Base-by-base conservation (phyloP, 2,113 vertebrate genomes). In the Tachuris rubrigastra region DNA sequence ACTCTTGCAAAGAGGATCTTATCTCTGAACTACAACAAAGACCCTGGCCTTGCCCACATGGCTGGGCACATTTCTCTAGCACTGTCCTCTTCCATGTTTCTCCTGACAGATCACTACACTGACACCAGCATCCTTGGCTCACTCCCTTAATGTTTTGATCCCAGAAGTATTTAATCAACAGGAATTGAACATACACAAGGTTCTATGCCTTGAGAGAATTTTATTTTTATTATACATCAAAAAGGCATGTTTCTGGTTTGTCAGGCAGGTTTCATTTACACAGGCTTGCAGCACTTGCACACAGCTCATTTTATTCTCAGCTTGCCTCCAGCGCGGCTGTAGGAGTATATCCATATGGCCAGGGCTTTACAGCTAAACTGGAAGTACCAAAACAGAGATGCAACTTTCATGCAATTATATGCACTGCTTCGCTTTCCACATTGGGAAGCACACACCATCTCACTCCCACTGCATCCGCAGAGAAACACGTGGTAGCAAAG, bases 231-330 rank as follows among this genome's bases (percentile, higher is more conserved):
- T 94, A 85, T 74, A 71, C 67, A 81, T 94, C 85, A 90, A 94
- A 96, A 95, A 93, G 79, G 65, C 89, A 72, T 60, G 90, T 90
- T 96, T 92, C 79, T 96, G 65, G 92, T 96, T 96, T 94, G 95
- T 91, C 88, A 96, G 88, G 92, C 86, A 96, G 79, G 88, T 93
- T 96, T 96, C 88, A 96, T 92, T 87, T 92, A 93, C 86, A 90
- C 85, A 76, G 90, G 73, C 96, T 91, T 74, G 75, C 73, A 88
- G 76, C 83, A 87, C 96, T 95, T 84, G 90, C 92, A 90, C 69
- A 84, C 83, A 93, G 90, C 93, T 94, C 90, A 87, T 95, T 97
- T 96, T 97, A 97, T 94, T 96, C 94, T 96, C 96, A 95, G 96
- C 73, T 95, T 97, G 86, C 91, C 90, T 95, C 94, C 95, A 53